Base-by-base conservation (phyloP, 2,888 invertebrate species). In the Hoplodrina blanda region DNA sequence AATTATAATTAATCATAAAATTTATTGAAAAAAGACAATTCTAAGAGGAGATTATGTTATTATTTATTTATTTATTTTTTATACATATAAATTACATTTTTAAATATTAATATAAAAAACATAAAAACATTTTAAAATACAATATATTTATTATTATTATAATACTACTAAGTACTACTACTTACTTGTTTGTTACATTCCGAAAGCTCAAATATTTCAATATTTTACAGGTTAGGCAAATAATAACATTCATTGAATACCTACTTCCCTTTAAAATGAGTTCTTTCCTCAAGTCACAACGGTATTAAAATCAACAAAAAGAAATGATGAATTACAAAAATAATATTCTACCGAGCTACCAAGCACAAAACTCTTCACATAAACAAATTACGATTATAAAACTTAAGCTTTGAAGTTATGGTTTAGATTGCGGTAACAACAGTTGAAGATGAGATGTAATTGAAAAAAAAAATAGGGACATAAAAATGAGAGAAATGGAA, bases 261-360 rank as follows among this genome's bases (percentile, higher is more conserved):
- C 10, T 63, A 50, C 49, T 53, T 65, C 33, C 25, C 50, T 67
- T 73, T 54, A 69, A 73, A 80, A 66, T 56, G 46, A 60, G 60
- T 69, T 69, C 56, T 30, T 62, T 46, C 37, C 10, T 64, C 25
- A 15, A 46, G 5, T 46, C 46, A 56, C 55, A 68, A 71, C 64
- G 65, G 69, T 71, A 67, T 74, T 69, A 62, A 72, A 77, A 74
- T 80, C 60, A 52, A 61, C 69, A 72, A 68, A 62, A 62, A 62
- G 53, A 71, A 80, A 73, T 78, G 64, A 74, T 62, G 64, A 78
- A 75, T 80, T 80, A 61, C 56, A 25, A 66, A 67, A 74, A 64
- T 66, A 76, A 80, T 59, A 57, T 53, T 57, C 50, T 53, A n/a
- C 37, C 30, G 30, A 62, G 44, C 55, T 30, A 44, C 19, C 50